Base-by-base conservation (phyloP, 1,140 invertebrate species). In the Melanaphis sacchari region DNA sequence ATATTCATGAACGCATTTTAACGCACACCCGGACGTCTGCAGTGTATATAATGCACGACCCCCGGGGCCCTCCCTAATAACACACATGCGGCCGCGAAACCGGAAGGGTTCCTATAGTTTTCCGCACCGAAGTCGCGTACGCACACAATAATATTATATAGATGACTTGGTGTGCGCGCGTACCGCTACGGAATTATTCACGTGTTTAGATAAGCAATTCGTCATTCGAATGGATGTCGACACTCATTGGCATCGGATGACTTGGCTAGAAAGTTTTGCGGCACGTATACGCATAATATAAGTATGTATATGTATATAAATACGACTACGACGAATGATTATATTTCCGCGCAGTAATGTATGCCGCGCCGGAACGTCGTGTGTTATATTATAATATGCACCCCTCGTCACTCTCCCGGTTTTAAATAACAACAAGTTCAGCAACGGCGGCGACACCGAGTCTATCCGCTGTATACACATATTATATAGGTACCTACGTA, bases 21-120 rank as follows among this genome's bases (percentile, higher is more conserved):
- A 41, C 84, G 41, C 84, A 43, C 84, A 24, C 82, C 40, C 84
- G 40, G 24, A n/a, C 40, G 82, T 40, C 38, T 26, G 82, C 82
- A n/a, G 59, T 3, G 38, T 85, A 5, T 43, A 43, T 85, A 85
- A 43, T 85, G 38, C 41, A 85, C 84, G 84, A 85, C 52, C 40
- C 24, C 36, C 89, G 49, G 38, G 54, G 22, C 41, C 89, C 36
- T 59, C 89, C 54, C 52, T 90, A 90, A 90, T 91, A 91, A 81
- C 40, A 81, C 59, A 91, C 31, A 24, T 31, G 41, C 9, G 40
- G 40, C 52, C 90, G 31, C 59, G 46, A 66, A 91, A 91, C 90
- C 90, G 90, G 90, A 91, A 91, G 90, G 90, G 66, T 91, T 91
- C 90, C 59, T 41, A 49, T 91, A n/a, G 76, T 76, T 81, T 81